Evolutionary conservation across 53 echinoderm and acorn worm species (phyloP).

Genomic region (Antedon mediterranea): DNA sequence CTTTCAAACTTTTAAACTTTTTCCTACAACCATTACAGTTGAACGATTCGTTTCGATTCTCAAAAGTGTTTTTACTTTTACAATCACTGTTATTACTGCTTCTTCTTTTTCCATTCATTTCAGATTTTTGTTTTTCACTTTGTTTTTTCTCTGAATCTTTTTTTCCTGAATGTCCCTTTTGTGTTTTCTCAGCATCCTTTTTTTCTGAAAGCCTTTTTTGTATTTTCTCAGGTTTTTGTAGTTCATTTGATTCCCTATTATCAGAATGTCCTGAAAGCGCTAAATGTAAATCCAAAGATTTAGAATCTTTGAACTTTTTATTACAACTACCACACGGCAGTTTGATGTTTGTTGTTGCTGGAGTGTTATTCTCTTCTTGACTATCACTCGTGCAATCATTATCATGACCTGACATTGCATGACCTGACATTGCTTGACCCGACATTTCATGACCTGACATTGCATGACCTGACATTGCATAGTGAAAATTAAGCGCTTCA

Average conservation of each 20-base stretch:
- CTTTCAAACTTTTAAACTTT: neutral
- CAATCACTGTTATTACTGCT: neutral
- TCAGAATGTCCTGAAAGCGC: neutral
- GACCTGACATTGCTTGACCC: neutral
- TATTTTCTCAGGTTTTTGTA: too few relatives aligned
- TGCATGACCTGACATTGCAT: neutral
- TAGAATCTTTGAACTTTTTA: neutral
- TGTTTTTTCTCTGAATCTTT: neutral
- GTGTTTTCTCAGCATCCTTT: too few relatives aligned
- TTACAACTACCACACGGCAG: neutral
- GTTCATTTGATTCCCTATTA: neutral
- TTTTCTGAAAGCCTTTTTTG: too few relatives aligned
- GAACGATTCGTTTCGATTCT: neutral
- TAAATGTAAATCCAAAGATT: neutral
- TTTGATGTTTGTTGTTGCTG: too few relatives aligned
- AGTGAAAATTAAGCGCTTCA: neutral
- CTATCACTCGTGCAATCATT: too few relatives aligned
- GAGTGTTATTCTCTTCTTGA: too few relatives aligned
- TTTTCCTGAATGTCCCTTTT: too few relatives aligned
- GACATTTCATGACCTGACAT: neutral
- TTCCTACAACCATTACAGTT: neutral
- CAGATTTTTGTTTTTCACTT: neutral
- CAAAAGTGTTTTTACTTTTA: neutral
- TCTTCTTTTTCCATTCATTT: neutral
- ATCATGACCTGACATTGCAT: too few relatives aligned